Evolutionary conservation across 2,797 vertebrate species (phyloP).

Genomic region (Enteromius thamalakanensis): DNA sequence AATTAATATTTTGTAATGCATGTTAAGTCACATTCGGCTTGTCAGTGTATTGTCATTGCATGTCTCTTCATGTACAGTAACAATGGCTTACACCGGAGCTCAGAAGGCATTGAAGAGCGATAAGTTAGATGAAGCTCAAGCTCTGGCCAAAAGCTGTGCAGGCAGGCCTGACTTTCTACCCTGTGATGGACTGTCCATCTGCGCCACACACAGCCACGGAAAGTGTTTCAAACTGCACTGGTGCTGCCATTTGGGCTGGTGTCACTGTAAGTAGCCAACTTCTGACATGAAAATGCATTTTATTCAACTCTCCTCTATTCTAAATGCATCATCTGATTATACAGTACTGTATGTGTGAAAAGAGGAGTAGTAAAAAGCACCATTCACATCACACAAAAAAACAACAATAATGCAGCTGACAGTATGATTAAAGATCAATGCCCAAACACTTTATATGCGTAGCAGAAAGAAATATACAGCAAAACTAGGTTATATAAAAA

Average conservation of each 20-base stretch:
- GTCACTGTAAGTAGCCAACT: conserved; percentile 91
- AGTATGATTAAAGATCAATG: neutral
- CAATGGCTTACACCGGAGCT: conserved; percentile 77
- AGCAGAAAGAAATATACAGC: neutral
- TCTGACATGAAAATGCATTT: neutral
- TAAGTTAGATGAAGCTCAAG: conserved; percentile 98
- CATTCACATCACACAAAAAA: neutral
- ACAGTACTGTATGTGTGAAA: neutral
- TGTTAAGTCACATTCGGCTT: neutral
- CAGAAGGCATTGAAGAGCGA: conserved; percentile 87
- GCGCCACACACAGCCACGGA: conserved; percentile 97
- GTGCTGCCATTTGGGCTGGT: conserved; percentile 99
- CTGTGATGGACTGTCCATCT: conserved; percentile 96
- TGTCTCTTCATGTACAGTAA: conserved; percentile 61
- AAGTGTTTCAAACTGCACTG: conserved; percentile 99
- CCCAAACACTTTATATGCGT: neutral
- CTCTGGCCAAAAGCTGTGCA: conserved; percentile 94
- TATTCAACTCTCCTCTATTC: neutral
- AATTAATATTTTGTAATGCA: neutral
- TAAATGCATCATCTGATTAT: neutral
- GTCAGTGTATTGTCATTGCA: conserved; percentile 21
- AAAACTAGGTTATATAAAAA: neutral
- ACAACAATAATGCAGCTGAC: neutral
- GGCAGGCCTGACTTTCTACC: conserved; percentile 98
- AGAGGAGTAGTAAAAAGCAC: neutral